Base-by-base conservation (phyloP, 2,888 invertebrate genomes). In the Cantharis rustica region DNA sequence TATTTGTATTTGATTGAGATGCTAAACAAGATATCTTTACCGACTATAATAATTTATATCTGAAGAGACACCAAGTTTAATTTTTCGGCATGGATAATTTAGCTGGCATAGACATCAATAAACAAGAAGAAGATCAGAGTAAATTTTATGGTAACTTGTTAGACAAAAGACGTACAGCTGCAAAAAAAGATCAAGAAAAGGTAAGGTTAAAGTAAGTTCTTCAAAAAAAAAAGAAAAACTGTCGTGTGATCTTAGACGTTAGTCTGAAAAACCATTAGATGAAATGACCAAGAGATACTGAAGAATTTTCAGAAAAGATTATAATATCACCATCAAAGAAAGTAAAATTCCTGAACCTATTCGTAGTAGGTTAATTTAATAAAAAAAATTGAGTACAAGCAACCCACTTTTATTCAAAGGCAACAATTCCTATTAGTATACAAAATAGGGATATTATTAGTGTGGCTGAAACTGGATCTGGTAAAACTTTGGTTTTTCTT, bases 1-100 rank as follows among this genome's bases (percentile, higher is more conserved):
- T 99, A 89, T 99, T 99, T 90, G 99, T 99, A 0, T 99, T 99
- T 88, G 99, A 99, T 89, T 99, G 99, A 99, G 99, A 99, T 89
- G 98, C 98, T 0, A 95, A 96, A 0, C 99, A 99, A 88, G 99
- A 99, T 85, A 99, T 99, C 0, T 97, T 98, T 3, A 94, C 95
- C 79, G 99, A 99, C 90, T 99, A 99, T 86, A 99, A 99, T 88
- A 93, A 94, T 77, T 90, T 99, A 17, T 99, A 99, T 86, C 99
- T 98, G 88, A 97, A 98, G 83, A 92, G 96, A 70, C 99, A 99
- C 89, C 96, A 98, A 89, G 96, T 98, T 5, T 98, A 98, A 89
- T 98, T 99, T 88, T 99, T 96, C 90, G 99, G 99, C 0, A 91
- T 99, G 77, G 99, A 99, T 10, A 97, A 99, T 86, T 93, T 99